phyloP scores from a whole-genome alignment of 23 tunicate genomes.

The Ciona savignyi region DNA sequence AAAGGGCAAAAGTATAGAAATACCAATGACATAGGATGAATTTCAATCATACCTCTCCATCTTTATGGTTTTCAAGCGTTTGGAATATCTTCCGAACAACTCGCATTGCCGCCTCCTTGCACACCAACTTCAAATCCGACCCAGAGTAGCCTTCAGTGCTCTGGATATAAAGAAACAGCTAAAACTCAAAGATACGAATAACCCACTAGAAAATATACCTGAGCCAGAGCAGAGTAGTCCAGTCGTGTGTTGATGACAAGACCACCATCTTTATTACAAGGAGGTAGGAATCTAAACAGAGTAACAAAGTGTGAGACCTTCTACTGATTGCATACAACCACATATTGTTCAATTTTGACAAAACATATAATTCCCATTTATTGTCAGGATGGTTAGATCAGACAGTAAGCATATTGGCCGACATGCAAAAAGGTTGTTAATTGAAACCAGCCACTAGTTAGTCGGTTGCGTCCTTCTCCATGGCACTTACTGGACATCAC shows the following conservation, averaged over 20 bases:
- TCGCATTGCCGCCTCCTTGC: slow-evolving; percentile 95
- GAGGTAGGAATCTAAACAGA: slow-evolving; percentile 64
- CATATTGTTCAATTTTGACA: too few relatives aligned
- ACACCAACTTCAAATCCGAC: slow-evolving; percentile 76
- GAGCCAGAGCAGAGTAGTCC: slow-evolving; percentile 66
- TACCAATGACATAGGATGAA: neutral
- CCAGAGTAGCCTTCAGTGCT: slow-evolving; percentile 85
- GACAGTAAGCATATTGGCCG: too few relatives aligned
- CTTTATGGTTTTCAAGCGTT: slow-evolving; percentile 71
- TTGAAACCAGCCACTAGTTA: too few relatives aligned
- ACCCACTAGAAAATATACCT: slow-evolving; percentile 18
- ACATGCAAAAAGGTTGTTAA: too few relatives aligned
- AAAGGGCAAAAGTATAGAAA: neutral
- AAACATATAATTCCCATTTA: too few relatives aligned
- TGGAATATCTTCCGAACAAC: slow-evolving; percentile 88
- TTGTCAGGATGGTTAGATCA: too few relatives aligned
- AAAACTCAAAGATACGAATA: too few relatives aligned
- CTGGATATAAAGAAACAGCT: slow-evolving; percentile 21
- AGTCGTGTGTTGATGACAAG: slow-evolving; percentile 76
- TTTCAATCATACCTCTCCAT: slow-evolving; percentile 48
- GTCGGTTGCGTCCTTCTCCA: too few relatives aligned
- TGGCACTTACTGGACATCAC: too few relatives aligned
- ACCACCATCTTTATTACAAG: slow-evolving; percentile 85
- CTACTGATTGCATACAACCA: too few relatives aligned
- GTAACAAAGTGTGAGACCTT: too few relatives aligned